Conservation (phyloP, 2,888 invertebrate species). For the Zaprionus lineosus region DNA sequence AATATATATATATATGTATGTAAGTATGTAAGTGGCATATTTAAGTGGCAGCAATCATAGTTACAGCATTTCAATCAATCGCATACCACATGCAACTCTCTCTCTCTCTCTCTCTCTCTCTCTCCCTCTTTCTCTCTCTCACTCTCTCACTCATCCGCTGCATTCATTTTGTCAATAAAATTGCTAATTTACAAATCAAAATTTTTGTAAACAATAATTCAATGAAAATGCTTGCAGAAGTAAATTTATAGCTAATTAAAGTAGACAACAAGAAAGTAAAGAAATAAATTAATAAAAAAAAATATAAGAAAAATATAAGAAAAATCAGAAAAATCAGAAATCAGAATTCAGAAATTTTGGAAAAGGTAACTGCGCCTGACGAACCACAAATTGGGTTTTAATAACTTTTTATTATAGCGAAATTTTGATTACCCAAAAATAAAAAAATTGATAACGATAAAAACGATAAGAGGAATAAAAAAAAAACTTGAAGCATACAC, state of each 20-base stretch:
- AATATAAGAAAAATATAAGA: constrained; percentile 25
- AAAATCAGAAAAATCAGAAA: no score
- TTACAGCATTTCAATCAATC: constrained; percentile 28
- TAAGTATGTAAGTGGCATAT: constrained; percentile 75
- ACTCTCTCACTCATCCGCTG: constrained; percentile 1
- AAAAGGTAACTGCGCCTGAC: constrained; percentile 26
- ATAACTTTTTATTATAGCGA: constrained; percentile 58
- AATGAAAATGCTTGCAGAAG: constrained; percentile 54
- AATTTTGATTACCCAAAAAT: constrained; percentile 43
- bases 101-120: no score
- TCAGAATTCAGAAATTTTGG: no score
- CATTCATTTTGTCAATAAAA: constrained; percentile 16
- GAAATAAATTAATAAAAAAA: constrained; percentile 41
- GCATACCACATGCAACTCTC: constrained; percentile 26
- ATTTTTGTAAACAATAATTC: constrained; percentile 7
- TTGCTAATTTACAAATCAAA: constrained; percentile 10
- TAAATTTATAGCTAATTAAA: constrained; percentile 60
- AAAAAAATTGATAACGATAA: constrained; percentile 14
- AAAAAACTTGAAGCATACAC: background rate
- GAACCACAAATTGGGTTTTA: constrained; percentile 26
- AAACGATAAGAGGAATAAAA: background rate
- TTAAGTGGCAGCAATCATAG: constrained; percentile 62
- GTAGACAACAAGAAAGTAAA: constrained; percentile 40
- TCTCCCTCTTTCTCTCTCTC: background rate
- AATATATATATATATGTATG: constrained; percentile 52